These are phyloP conservation scores for Eucera pruinosa DNA, from an alignment of 2,888 invertebrate species.

Conservation along the genomic window DNA sequence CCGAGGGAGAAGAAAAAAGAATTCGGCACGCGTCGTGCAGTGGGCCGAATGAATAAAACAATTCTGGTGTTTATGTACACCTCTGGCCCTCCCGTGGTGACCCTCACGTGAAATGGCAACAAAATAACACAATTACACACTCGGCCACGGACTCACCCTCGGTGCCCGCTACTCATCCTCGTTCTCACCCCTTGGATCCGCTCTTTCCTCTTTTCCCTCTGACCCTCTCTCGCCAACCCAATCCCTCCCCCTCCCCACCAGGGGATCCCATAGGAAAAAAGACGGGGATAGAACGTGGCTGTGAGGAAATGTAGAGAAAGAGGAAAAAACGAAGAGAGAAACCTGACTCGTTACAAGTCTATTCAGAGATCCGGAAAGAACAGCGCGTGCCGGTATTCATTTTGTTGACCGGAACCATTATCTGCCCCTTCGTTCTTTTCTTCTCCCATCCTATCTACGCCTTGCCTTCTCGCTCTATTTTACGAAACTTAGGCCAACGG, in stretches of 20 bases:
- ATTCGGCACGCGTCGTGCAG: slow-evolving; percentile 71
- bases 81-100: slow-evolving; percentile 76
- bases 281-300: slow-evolving; percentile 18
- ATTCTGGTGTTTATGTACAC: slow-evolving; percentile 82
- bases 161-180: slow-evolving; percentile 71
- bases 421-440: slow-evolving; percentile 65
- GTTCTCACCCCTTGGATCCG: slow-evolving; percentile 73
- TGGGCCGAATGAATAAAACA: slow-evolving; percentile 82
- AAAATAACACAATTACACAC: slow-evolving; percentile 84
- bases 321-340: slow-evolving; percentile 53
- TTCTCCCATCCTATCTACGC: not conserved
- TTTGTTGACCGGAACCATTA: slow-evolving; percentile 82
- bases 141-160: slow-evolving; percentile 77
- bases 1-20: not conserved
- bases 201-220: slow-evolving; percentile 71
- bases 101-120: slow-evolving; percentile 82
- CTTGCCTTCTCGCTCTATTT: slow-evolving; percentile 50
- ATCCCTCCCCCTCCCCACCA: no score
- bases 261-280: slow-evolving; percentile 57
- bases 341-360: slow-evolving; percentile 83
- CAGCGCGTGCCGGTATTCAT: slow-evolving; percentile 83
- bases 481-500: slow-evolving; percentile 59
- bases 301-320: slow-evolving; percentile 46
- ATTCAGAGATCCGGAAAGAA: slow-evolving; percentile 83
- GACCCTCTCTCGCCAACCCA: slow-evolving; percentile 62